Percentiles rank a stretch among this genome's conserved stretches.
These are phyloP conservation scores for Fulmarus glacialis DNA, from an alignment of 2,113 vertebrate genomes.

Conservation along the genomic window DNA sequence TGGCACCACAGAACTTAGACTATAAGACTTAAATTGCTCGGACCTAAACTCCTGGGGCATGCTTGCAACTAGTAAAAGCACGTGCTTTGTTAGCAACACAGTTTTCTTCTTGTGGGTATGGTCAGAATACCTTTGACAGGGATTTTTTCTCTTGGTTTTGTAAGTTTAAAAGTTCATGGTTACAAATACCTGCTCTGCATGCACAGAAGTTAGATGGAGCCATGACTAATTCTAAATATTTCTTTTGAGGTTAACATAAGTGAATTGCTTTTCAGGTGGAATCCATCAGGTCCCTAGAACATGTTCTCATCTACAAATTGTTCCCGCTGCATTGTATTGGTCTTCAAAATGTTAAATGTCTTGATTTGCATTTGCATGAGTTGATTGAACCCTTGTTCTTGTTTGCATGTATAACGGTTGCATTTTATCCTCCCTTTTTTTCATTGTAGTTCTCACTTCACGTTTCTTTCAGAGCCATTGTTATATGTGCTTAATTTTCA, in stretches of 20 bases:
- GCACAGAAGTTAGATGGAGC: not conserved
- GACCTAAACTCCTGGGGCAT: not conserved
- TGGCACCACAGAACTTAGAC: not conserved
- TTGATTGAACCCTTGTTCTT: constrained; percentile 23
- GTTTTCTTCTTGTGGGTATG: not conserved
- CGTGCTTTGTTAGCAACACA: not conserved
- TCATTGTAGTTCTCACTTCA: not conserved
- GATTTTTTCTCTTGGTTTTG: not conserved
- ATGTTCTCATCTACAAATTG: not conserved
- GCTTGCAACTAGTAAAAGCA: not conserved
- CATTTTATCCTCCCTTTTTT: not conserved
- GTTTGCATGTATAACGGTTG: not conserved
- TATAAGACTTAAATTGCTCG: not conserved
- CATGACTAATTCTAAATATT: not conserved
- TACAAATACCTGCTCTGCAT: not conserved
- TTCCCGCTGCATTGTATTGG: not conserved
- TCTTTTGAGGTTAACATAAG: not conserved
- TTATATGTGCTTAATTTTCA: not conserved
- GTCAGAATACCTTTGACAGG: not conserved
- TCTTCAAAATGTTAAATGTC: not conserved
- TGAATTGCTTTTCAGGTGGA: constrained; percentile 10
- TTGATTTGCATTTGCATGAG: constrained; percentile 32
- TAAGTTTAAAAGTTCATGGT: not conserved
- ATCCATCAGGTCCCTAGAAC: not conserved
- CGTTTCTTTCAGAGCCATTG: not conserved